Base-by-base conservation (phyloP, 35 echinoderm and acorn worm genomes). In the Lytechinus pictus region DNA sequence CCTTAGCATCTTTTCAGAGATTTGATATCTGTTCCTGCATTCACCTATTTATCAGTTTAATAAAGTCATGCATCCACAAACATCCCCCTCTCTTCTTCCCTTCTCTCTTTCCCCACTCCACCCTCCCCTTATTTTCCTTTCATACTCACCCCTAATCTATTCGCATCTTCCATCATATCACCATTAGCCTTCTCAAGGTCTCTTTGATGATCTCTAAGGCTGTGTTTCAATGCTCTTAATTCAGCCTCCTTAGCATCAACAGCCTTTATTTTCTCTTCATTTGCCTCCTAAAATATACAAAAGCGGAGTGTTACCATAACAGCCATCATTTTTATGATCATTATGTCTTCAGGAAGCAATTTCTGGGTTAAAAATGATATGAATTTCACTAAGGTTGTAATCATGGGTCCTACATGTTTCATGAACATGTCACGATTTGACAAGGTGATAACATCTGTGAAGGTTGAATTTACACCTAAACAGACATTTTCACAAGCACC, bases 241-340 rank as follows among this genome's bases (percentile, higher is more conserved):
- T 99, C 98, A 89, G 52, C 96, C 86, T 99, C 96, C 55, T 96
- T 97, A 13, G 94, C 94, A 87, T 97, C 96, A 95, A 94, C 54
- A 86, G 94, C 95, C 55, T 95, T 54, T 19, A 97, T 29, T 52
- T 99, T 97, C 52, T 99, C 98, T 28, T 99, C 96, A 27, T 97
- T 94, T 89, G 96, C 96, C 87, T 97, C 96, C 98, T 99, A 56
- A 27, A 95, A 56, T 27, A 86, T 9, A 86, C 51, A 55, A 27
- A 88, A 51, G 86, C 8, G 3, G 86, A 10, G 0, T 9, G 16
- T 88, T n/a, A 44, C 24, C 24, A 44, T 3, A 87, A 87, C 29
- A 44, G 24, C 24, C 7, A 87, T 87, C 24, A 87, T 27, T 16
- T 8, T 14, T 87, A 21, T 87, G 8, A 57, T 57, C 1, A 57